Percentiles rank a stretch among this genome's conserved stretches.
Evolutionary conservation across 2,797 vertebrate species (phyloP).

Genomic region (Octomys mimax): DNA sequence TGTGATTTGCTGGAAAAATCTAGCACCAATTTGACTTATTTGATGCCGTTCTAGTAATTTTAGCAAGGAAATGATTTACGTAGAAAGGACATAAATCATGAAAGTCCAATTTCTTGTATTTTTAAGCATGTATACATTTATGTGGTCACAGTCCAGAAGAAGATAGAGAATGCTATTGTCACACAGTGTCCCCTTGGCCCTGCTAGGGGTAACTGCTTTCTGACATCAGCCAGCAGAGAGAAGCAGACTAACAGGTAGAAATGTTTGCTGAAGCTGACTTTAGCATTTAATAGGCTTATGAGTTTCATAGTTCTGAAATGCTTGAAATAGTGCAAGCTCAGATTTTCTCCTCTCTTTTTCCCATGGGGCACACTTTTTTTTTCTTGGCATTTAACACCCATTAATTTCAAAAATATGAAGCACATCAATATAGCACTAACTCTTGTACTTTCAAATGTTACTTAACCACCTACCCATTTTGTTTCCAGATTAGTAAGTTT

Average conservation of each 20-base stretch:
- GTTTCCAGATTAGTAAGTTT: slow-evolving; percentile 56
- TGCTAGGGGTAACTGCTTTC: neutral
- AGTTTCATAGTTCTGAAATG: neutral
- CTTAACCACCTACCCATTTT: neutral
- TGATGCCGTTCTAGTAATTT: neutral
- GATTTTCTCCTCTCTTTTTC: neutral
- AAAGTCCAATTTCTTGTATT: neutral
- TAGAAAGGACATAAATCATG: neutral
- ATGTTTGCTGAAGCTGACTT: slow-evolving; percentile 19
- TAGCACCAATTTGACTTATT: neutral
- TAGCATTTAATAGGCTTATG: neutral
- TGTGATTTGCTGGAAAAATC: neutral
- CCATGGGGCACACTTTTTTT: neutral
- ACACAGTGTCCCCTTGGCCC: neutral
- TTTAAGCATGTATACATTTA: neutral
- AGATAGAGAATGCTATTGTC: neutral
- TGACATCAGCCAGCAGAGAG: neutral
- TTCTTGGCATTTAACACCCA: neutral
- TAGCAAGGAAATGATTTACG: slow-evolving; percentile 14
- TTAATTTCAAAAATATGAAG: slow-evolving; percentile 41
- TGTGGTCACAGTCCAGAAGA: neutral
- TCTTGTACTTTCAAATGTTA: slow-evolving; percentile 52
- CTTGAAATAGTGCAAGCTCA: neutral
- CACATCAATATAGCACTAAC: neutral
- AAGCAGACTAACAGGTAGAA: neutral